Evolutionary conservation across 2,113 vertebrate genomes (phyloP).

Genomic region (Eulacestoma nigropectus): DNA sequence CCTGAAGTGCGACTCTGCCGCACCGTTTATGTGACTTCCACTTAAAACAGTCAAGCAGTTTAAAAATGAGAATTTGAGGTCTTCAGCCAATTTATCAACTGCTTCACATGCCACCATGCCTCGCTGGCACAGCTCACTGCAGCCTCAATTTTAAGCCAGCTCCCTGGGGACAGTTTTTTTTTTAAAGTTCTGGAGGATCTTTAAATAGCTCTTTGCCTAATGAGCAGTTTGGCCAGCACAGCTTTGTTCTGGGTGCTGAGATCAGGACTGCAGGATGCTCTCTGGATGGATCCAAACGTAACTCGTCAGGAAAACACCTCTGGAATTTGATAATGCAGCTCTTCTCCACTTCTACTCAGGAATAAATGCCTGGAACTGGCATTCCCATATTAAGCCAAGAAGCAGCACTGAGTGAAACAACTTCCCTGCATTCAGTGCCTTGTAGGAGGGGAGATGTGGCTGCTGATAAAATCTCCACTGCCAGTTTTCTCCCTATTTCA

Average conservation of each 20-base stretch:
- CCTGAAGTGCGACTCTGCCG: background rate
- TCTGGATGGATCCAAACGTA: background rate
- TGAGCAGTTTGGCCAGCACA: background rate
- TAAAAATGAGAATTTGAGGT: background rate
- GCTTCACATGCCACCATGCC: background rate
- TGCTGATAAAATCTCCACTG: background rate
- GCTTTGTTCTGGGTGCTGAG: background rate
- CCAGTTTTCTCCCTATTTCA: background rate
- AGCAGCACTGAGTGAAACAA: background rate
- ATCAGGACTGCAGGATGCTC: background rate
- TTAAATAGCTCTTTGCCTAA: slow-evolving; percentile 25
- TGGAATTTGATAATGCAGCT: background rate
- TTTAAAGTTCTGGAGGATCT: background rate
- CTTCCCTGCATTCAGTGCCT: background rate
- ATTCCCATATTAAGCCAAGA: background rate
- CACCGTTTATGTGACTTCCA: background rate
- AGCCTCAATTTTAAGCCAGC: background rate
- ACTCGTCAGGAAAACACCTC: background rate
- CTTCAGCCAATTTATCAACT: background rate
- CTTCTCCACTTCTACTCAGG: background rate
- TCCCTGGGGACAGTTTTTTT: background rate
- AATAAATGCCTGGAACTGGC: background rate
- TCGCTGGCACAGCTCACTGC: background rate
- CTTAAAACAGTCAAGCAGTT: background rate
- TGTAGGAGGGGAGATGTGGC: background rate